Base-by-base conservation (phyloP, 1,140 invertebrate genomes). In the Aphelinus atriplicis region DNA sequence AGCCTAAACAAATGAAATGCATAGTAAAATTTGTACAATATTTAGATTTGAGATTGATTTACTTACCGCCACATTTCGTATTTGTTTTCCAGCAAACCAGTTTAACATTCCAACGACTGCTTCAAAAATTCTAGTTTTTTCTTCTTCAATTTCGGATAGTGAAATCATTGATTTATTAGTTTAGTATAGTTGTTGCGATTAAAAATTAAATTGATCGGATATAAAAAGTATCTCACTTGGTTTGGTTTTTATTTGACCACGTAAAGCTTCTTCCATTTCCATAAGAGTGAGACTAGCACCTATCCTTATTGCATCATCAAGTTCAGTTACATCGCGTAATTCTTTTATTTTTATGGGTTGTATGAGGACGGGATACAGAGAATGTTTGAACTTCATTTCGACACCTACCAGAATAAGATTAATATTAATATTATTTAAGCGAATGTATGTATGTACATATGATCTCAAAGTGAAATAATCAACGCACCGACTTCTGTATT, bases 51-150 rank as follows among this genome's bases (percentile, higher is more conserved):
- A 26, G 26, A 26, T 46, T 43, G 47, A 57, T 9, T 50, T 65
- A 90, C 91, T 90, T 84, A 93, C 92, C 47, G 91, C 92, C 65
- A 92, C 92, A 84, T 94, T 98, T 77, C 96, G 90, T 66, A 98
- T 96, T 89, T 99, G 97, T 85, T 94, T 95, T 47, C 97, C 96
- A 76, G 96, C 97, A 90, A 99, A 98, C 92, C 94, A 97, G 82
- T 95, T 92, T 2, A 98, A 87, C 94, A 98, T 98, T 73, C 95
- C 92, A 45, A 93, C 88, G 56, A 96, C 91, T 57, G 92, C 91
- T 71, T 88, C 81, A 80, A 94, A 95, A 61, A 94, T 89, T 83
- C 92, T 89, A 0, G 93, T 95, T 85, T 90, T 91, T 71, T 83
- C 83, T 79, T 89, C 87, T 86, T 73, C 56, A 57, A 60, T 55